A percentile compares a stretch with the other conserved stretches of the same genome.
phyloP scores from a whole-genome alignment of 1,140 invertebrate genomes.

The Caenorhabditis brenneri region DNA sequence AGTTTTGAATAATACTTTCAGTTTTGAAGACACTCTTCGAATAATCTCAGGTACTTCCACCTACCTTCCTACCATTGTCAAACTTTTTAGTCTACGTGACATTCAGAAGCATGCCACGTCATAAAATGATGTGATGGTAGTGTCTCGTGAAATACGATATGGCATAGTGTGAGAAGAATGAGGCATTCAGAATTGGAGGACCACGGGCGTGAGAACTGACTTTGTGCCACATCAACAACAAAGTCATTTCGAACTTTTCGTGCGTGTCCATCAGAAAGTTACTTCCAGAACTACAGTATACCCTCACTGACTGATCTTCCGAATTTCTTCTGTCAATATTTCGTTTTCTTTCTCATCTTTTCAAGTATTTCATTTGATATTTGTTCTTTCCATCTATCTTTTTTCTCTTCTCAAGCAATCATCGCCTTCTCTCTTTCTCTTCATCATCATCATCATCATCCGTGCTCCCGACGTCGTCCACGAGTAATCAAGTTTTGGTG shows the following conservation, averaged over 20 bases:
- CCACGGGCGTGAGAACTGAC: slow-evolving; percentile 18
- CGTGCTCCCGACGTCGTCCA: slow-evolving; percentile 14
- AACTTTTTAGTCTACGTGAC: not conserved
- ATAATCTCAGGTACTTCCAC: too few relatives aligned
- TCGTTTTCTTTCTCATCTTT: not conserved
- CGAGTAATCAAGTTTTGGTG: slow-evolving; percentile 42
- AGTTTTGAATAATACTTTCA: too few relatives aligned
- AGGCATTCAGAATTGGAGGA: not conserved
- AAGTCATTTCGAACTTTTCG: not conserved
- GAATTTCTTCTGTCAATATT: not conserved
- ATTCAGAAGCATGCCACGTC: not conserved
- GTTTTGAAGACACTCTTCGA: too few relatives aligned
- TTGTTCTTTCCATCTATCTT: not conserved
- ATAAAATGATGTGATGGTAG: slow-evolving; percentile 19
- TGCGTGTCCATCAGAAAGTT: not conserved
- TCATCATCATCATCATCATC: slow-evolving; percentile 39
- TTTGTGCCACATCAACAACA: not conserved
- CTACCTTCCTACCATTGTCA: too few relatives aligned
- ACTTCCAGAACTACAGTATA: not conserved
- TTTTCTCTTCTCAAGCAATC: not conserved
- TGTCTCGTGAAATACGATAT: slow-evolving; percentile 25
- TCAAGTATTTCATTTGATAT: not conserved
- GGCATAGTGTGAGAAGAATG: slow-evolving; percentile 27
- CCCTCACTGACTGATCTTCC: too few relatives aligned
- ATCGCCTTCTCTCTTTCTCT: slow-evolving; percentile 34